phyloP scores from a whole-genome alignment of 2,113 vertebrate species.

The Bubo bubo region DNA sequence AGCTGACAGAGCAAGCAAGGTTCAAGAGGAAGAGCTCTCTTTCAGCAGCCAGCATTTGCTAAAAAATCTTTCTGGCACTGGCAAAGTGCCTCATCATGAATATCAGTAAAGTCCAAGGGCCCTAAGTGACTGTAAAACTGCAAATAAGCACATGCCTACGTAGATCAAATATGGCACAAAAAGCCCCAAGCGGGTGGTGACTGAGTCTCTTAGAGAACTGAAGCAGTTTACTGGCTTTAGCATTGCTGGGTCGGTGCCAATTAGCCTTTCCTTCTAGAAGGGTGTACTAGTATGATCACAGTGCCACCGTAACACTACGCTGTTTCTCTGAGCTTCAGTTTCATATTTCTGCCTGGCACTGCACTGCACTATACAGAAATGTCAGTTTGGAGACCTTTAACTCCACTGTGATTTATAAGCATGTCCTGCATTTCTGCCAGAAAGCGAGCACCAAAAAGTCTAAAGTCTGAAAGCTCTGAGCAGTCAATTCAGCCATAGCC shows the following conservation, averaged over 20 bases:
- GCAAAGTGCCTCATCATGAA: neutral
- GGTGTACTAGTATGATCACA: neutral
- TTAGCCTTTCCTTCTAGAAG: neutral
- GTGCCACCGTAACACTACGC: neutral
- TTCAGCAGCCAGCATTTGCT: neutral
- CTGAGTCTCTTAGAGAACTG: neutral
- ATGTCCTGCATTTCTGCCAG: neutral
- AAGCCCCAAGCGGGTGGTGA: neutral
- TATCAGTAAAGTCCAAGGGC: neutral
- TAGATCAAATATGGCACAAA: neutral
- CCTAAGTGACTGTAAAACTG: neutral
- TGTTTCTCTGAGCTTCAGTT: neutral
- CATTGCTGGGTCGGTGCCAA: neutral
- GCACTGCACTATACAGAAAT: fast-evolving
- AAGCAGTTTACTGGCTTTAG: neutral
- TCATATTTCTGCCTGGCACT: neutral
- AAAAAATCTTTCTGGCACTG: neutral
- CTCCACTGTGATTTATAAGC: neutral
- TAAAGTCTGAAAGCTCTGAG: neutral
- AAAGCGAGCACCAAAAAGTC: neutral
- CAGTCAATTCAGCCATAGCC: neutral
- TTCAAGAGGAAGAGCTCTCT: neutral
- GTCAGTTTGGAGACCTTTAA: neutral
- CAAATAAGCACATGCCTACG: neutral
- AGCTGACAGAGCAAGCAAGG: neutral